phyloP scores from a whole-genome alignment of 2,113 vertebrate genomes.

The Prionailurus viverrinus region DNA sequence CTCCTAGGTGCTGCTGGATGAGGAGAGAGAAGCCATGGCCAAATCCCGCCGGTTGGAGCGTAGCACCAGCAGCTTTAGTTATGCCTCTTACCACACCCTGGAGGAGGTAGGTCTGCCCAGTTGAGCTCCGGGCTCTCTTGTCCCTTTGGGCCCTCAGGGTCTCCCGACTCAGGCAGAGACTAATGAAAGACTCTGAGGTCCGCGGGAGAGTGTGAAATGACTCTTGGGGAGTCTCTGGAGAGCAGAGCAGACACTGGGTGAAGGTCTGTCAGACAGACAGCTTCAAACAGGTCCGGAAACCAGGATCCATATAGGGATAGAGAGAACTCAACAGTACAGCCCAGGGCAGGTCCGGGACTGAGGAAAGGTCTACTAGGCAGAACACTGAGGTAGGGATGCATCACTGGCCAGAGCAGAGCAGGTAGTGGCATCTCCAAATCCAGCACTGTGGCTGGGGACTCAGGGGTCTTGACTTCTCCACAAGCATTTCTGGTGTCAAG shows the following conservation, averaged over 20 bases:
- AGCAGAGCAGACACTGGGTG: neutral
- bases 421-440: neutral
- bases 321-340: neutral
- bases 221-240: too few relatives aligned
- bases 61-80: conserved; percentile 88
- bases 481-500: neutral
- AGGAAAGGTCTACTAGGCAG: neutral
- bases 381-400: neutral
- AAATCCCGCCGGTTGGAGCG: conserved; percentile 82
- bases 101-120: conserved; percentile 85
- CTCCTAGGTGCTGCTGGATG: conserved; percentile 89
- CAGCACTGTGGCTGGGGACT: neutral
- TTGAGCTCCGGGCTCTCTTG: neutral
- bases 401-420: neutral
- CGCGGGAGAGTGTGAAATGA: neutral
- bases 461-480: neutral
- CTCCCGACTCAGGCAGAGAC: neutral
- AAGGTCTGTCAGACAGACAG: neutral
- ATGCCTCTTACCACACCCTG: conserved; percentile 91
- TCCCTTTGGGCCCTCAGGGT: neutral
- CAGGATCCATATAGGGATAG: neutral
- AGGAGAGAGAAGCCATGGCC: conserved; percentile 89
- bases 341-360: neutral
- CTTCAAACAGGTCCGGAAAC: neutral
- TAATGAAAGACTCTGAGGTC: neutral